A percentile compares a stretch with the other conserved stretches of the same genome.
Conservation (phyloP, 2,888 invertebrate species). For the Microctonus hyperodae region DNA sequence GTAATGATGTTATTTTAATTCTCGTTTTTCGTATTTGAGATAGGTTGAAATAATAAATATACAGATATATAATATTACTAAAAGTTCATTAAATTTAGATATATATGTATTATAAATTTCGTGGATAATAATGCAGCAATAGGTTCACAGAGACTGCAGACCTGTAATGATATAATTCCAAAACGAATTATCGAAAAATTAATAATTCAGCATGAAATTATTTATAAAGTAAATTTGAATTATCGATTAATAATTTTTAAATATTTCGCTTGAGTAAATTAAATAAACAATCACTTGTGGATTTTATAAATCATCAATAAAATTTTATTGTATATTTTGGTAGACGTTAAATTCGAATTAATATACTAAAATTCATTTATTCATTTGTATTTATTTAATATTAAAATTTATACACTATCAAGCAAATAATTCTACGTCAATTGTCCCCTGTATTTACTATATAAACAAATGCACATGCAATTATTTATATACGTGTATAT, state of each 20-base stretch:
- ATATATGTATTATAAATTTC: conserved; percentile 10
- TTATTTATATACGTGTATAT: not conserved
- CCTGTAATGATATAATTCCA: not conserved
- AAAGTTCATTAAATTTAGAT: not conserved
- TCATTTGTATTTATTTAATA: not conserved
- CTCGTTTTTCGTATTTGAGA: not conserved
- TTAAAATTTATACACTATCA: not conserved
- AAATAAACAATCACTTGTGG: not conserved
- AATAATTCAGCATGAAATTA: not conserved
- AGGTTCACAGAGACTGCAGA: conserved; percentile 7
- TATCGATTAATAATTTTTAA: too few relatives aligned
- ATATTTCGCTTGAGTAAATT: not conserved
- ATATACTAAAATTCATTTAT: not conserved
- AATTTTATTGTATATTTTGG: too few relatives aligned
- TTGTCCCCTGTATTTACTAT: not conserved
- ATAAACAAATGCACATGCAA: not conserved
- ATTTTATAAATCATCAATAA: not conserved
- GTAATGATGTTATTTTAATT: conserved; percentile 28
- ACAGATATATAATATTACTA: not conserved
- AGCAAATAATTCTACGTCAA: not conserved
- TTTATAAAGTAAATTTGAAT: too few relatives aligned
- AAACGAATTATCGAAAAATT: conserved; percentile 4
- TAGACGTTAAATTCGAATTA: not conserved
- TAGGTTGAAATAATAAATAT: not conserved
- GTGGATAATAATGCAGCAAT: conserved; percentile 22